phyloP scores from a whole-genome alignment of 2,113 vertebrate genomes.

The Neogale vison region DNA sequence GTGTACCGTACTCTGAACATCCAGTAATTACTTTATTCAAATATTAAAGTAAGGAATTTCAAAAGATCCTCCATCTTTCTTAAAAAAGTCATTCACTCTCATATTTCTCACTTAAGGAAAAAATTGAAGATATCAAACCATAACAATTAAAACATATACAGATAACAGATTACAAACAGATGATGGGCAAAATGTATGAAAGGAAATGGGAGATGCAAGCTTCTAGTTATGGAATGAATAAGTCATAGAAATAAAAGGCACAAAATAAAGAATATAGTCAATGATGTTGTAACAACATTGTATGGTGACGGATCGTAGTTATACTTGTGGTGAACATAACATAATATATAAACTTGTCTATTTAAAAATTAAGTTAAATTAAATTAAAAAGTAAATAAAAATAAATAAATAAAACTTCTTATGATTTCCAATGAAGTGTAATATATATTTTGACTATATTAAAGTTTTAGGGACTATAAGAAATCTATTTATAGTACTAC shows the following conservation, averaged over 20 bases:
- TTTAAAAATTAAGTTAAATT: neutral
- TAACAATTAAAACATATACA: neutral
- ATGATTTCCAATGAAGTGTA: neutral
- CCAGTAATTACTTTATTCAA: neutral
- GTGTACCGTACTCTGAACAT: neutral
- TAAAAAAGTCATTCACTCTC: neutral
- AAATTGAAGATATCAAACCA: neutral
- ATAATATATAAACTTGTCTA: neutral
- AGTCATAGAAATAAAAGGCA: neutral
- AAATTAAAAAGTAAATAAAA: neutral
- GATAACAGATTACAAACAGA: neutral
- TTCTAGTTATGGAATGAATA: neutral
- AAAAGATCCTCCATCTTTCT: neutral
- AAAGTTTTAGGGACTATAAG: neutral
- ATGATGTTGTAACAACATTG: neutral
- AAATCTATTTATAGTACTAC: neutral
- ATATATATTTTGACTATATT: neutral
- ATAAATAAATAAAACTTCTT: neutral
- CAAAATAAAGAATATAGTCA: neutral
- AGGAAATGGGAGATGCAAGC: neutral
- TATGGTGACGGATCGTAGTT: neutral
- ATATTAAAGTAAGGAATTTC: neutral
- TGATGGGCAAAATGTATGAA: neutral
- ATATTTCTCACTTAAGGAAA: neutral
- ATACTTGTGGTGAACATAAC: neutral